Conservation (phyloP, 1,140 invertebrate genomes). For the Philotrypesis tridentata region DNA sequence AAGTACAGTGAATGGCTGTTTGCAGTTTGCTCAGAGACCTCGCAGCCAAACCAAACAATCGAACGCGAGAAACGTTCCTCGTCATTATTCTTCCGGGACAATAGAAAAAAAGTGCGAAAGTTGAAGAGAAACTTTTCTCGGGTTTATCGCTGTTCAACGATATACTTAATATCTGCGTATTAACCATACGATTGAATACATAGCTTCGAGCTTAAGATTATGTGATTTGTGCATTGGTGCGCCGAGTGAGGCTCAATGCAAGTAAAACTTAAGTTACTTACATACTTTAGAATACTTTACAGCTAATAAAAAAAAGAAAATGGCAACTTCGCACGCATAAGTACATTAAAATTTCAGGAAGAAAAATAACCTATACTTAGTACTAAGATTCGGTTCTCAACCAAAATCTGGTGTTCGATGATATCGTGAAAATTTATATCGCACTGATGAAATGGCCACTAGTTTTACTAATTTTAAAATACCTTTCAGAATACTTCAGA, state of each 20-base stretch:
- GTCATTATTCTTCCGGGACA: neutral
- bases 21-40: conserved; percentile 19
- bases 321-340: conserved; percentile 8
- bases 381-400: neutral
- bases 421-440: neutral
- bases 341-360: neutral
- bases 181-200: neutral
- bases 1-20: conserved; percentile 14
- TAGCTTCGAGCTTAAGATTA: neutral
- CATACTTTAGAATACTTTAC: neutral
- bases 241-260: conserved; percentile 8
- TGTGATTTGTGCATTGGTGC: conserved; percentile 14
- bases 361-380: neutral
- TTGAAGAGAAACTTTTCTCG: conserved; percentile 3
- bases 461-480: neutral
- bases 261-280: neutral
- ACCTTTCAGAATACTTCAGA: neutral
- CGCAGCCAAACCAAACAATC: conserved; percentile 7
- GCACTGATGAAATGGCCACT: neutral
- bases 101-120: neutral
- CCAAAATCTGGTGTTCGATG: neutral
- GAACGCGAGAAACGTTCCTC: conserved; percentile 3
- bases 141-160: neutral
- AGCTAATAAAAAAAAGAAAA: neutral
- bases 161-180: neutral